A percentile compares a stretch with the other conserved stretches of the same genome.
Conservation (phyloP, 1,140 invertebrate species). For the Ips nitidus region DNA sequence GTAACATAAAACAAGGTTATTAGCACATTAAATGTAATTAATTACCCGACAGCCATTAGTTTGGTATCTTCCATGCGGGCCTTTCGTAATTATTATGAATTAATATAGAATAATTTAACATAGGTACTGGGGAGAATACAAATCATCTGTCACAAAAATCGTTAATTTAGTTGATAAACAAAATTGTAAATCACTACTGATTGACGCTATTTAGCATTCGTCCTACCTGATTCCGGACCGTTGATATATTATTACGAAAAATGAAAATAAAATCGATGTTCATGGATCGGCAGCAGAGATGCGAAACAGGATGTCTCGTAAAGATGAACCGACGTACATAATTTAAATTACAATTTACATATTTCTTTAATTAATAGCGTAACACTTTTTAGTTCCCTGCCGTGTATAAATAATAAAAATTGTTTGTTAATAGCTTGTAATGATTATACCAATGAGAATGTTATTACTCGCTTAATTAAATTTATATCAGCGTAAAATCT, state of each 20-base stretch:
- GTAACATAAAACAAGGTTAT: neutral
- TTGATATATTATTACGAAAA: neutral
- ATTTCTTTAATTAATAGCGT: conserved; percentile 2
- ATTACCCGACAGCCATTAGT: neutral
- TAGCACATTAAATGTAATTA: conserved; percentile 5
- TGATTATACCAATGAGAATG: neutral
- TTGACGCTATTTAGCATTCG: neutral
- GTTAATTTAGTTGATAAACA: conserved; percentile 7
- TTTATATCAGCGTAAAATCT: too few species aligned
- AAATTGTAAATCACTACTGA: conserved; percentile 5
- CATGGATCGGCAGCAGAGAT: neutral
- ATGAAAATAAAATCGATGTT: neutral
- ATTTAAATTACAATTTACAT: conserved; percentile 6
- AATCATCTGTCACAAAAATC: conserved; percentile 2
- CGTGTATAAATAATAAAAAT: neutral
- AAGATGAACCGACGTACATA: neutral
- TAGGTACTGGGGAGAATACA: neutral
- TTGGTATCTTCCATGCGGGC: conserved; percentile 1
- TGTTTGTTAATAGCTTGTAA: neutral
- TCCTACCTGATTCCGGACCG: neutral
- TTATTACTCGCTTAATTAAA: neutral
- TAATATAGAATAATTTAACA: conserved; percentile 1
- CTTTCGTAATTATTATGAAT: conserved; percentile 3
- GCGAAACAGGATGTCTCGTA: conserved; percentile 2
- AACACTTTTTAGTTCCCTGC: neutral